Percentiles rank a stretch among this genome's conserved stretches.
These are phyloP conservation scores for Drosophila bipectinata DNA, from an alignment of 1,140 invertebrate species.

Conservation along the genomic window DNA sequence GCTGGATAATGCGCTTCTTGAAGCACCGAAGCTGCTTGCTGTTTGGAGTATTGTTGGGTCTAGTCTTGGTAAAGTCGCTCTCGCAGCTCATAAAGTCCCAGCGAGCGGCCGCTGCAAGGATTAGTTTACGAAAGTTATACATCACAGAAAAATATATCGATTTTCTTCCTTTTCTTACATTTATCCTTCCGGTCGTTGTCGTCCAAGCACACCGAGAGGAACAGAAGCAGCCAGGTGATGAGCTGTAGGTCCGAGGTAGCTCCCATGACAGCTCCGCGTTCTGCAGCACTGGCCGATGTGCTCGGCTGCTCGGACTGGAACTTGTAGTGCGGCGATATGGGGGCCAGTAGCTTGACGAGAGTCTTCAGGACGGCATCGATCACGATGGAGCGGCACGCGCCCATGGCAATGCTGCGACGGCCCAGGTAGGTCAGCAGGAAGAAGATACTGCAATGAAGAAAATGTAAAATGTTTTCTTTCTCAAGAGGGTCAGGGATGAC, in stretches of 20 bases:
- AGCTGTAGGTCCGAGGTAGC: slow-evolving; percentile 87
- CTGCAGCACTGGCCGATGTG: slow-evolving; percentile 79
- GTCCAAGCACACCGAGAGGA: slow-evolving; percentile 89
- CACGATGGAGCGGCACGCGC: slow-evolving; percentile 87
- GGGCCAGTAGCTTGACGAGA: slow-evolving; percentile 85
- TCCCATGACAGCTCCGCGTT: slow-evolving; percentile 61
- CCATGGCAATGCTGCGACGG: slow-evolving; percentile 89
- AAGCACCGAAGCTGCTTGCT: slow-evolving; percentile 79
- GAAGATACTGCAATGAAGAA: slow-evolving; percentile 88
- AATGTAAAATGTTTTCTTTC: slow-evolving; percentile 4
- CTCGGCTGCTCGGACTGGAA: slow-evolving; percentile 67
- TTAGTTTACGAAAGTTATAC: background rate
- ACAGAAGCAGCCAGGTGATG: slow-evolving; percentile 92
- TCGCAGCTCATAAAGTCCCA: slow-evolving; percentile 94
- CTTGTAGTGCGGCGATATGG: slow-evolving; percentile 84
- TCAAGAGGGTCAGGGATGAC: background rate
- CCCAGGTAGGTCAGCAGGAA: slow-evolving; percentile 94
- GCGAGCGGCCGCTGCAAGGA: slow-evolving; percentile 85
- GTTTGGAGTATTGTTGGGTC: slow-evolving; percentile 60
- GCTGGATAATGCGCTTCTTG: slow-evolving; percentile 85
- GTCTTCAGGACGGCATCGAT: slow-evolving; percentile 87
- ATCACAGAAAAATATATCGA: background rate
- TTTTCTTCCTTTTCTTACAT: slow-evolving; percentile 58
- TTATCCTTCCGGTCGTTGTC: slow-evolving; percentile 84
- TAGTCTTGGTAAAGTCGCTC: slow-evolving; percentile 84